Conservation (phyloP, 2,797 vertebrate genomes). For the Catharus ustulatus region DNA sequence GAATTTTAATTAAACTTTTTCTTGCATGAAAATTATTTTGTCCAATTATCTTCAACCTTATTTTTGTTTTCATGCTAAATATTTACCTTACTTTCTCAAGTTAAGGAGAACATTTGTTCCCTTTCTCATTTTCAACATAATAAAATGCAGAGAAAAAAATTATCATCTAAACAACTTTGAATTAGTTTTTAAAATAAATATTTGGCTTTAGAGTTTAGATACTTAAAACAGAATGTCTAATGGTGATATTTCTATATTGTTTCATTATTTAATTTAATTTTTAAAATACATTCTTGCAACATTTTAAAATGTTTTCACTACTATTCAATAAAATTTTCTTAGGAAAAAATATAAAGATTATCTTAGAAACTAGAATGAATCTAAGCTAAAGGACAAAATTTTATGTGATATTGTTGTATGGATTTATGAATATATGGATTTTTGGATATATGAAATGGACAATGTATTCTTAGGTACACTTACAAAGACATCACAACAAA, state of each 20-base stretch:
- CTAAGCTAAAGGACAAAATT: background rate
- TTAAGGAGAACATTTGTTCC: background rate
- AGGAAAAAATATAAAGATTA: background rate
- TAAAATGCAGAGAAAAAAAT: background rate
- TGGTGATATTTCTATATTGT: background rate
- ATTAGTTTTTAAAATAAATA: background rate
- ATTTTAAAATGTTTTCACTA: background rate
- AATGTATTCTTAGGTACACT: background rate
- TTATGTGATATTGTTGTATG: background rate
- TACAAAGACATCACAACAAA: background rate
- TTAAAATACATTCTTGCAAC: background rate
- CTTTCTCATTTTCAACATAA: background rate
- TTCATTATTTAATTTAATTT: background rate
- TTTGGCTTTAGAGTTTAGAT: background rate
- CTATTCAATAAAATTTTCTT: background rate
- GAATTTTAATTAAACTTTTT: background rate
- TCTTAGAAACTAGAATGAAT: background rate
- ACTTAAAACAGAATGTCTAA: background rate
- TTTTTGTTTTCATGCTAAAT: background rate
- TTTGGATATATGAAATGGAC: background rate
- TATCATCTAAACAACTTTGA: background rate
- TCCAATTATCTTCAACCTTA: background rate
- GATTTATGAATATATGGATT: background rate
- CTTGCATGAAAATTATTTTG: background rate
- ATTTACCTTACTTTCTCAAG: background rate